These are phyloP conservation scores for Rosalia funebris DNA, from an alignment of 2,888 invertebrate species.

Conservation along the genomic window DNA sequence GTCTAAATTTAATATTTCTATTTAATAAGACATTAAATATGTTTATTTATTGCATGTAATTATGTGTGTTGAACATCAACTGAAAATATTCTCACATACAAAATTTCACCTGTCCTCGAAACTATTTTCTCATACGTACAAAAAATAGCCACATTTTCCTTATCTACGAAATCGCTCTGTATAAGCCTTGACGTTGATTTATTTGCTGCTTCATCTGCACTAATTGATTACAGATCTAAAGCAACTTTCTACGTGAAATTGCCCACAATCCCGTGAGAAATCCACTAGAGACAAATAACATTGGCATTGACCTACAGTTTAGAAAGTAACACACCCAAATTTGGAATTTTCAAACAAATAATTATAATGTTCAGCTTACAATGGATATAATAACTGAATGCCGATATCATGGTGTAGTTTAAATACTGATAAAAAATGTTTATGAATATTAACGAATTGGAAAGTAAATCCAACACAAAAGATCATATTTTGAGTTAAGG, in stretches of 20 bases:
- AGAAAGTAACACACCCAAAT: slow-evolving; percentile 21
- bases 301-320: slow-evolving; percentile 23
- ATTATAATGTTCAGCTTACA: neutral
- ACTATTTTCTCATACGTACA: too few relatives aligned
- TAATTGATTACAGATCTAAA: neutral
- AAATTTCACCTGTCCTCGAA: too few relatives aligned
- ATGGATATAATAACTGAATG: neutral
- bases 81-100: too few relatives aligned
- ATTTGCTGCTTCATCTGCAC: neutral
- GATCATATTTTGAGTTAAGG: too few relatives aligned
- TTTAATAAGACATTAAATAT: too few relatives aligned
- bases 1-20: too few relatives aligned
- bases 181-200: too few relatives aligned
- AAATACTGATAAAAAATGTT: neutral
- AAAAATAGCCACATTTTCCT: too few relatives aligned
- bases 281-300: slow-evolving; percentile 1
- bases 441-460: neutral
- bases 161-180: too few relatives aligned
- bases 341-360: neutral
- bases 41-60: too few relatives aligned
- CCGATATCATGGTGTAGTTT: neutral
- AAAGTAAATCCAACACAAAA: neutral
- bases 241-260: slow-evolving; percentile 17
- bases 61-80: too few relatives aligned
- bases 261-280: neutral